Conservation (phyloP, 2,797 vertebrate genomes). For the Microhierax caerulescens region DNA sequence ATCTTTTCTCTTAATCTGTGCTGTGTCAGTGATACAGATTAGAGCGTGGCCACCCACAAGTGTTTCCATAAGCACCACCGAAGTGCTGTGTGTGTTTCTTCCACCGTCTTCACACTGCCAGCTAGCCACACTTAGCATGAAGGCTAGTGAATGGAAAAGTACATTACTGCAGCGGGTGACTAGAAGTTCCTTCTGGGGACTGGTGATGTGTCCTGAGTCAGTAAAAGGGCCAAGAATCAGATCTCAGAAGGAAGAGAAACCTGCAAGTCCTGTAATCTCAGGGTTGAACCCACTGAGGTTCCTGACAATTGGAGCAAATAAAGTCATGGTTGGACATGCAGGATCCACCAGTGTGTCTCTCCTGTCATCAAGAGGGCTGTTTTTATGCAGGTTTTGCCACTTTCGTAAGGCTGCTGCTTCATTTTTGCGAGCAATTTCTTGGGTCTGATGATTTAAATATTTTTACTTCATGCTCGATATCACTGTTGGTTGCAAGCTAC, state of each 20-base stretch:
- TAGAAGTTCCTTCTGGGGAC: neutral
- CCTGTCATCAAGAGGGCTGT: neutral
- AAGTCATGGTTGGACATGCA: neutral
- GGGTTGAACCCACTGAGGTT: neutral
- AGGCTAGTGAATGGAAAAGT: neutral
- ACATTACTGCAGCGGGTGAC: neutral
- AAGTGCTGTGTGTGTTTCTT: neutral
- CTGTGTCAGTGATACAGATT: neutral
- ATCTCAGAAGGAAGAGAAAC: neutral
- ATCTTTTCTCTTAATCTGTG: neutral
- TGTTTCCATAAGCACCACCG: neutral
- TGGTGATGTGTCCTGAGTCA: neutral
- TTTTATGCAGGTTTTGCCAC: neutral
- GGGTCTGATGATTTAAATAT: neutral
- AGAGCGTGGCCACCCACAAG: neutral
- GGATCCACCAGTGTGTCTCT: neutral
- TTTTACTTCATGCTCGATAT: neutral
- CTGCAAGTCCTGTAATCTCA: neutral
- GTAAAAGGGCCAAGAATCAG: neutral
- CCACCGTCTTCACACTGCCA: neutral
- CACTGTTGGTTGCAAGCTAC: constrained; percentile 4
- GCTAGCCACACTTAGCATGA: neutral
- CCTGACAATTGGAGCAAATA: neutral
- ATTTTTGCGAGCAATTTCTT: neutral
- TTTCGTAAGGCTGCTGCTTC: neutral